phyloP scores from a whole-genome alignment of 1,140 invertebrate species.

The Achatina immaculata region DNA sequence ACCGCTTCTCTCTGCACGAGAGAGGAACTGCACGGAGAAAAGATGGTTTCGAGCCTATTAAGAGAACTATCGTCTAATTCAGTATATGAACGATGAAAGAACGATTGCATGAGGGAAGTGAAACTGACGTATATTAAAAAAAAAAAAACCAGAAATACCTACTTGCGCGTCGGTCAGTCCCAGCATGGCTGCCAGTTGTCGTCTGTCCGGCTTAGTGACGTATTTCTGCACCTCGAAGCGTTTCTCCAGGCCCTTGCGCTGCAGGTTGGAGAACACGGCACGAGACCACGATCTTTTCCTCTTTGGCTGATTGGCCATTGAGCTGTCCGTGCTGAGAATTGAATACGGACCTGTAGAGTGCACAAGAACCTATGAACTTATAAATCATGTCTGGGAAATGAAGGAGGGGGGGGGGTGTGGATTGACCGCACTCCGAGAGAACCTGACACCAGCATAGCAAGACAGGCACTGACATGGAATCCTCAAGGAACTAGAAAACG shows the following conservation, averaged over 20 bases:
- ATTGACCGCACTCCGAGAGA: no score
- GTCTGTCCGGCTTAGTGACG: conserved; percentile 96
- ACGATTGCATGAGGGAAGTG: no score
- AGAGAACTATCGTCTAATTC: no score
- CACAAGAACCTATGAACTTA: neutral
- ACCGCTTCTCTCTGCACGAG: no score
- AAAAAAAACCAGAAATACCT: no score
- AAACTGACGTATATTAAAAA: no score
- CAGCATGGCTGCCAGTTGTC: conserved; percentile 94
- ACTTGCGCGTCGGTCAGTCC: conserved; percentile 90
- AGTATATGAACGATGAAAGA: no score
- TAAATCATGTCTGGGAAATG: conserved; percentile 19
- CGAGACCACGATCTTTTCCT: conserved; percentile 90
- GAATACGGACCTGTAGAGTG: conserved; percentile 63
- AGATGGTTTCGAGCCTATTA: no score
- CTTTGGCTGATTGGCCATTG: conserved; percentile 73
- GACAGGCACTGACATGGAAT: no score
- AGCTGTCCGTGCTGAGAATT: conserved; percentile 57
- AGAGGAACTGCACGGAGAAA: no score
- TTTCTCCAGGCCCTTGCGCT: conserved; percentile 93
- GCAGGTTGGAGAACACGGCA: conserved; percentile 93
- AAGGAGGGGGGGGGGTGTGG: conserved; percentile 4
- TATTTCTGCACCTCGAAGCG: conserved; percentile 98
- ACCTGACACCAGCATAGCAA: no score
- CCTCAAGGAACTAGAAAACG: no score